Percentiles rank a stretch among this genome's conserved stretches.
Evolutionary conservation across 2,113 vertebrate species (phyloP).

Genomic region (Engraulis encrasicolus): DNA sequence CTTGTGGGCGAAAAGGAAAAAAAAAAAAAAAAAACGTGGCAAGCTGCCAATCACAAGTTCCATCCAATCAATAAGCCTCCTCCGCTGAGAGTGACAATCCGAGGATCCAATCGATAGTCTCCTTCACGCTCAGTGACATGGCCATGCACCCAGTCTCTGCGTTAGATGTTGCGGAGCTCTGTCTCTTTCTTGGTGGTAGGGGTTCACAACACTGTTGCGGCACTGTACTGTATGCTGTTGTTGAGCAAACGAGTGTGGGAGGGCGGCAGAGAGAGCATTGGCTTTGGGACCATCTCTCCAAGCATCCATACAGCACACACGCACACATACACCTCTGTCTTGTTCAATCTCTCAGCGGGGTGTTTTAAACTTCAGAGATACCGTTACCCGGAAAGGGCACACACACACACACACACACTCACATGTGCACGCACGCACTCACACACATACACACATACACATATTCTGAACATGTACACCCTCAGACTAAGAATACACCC

Average conservation of each 20-base stretch:
- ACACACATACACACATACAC: not conserved
- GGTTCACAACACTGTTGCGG: too few relatives aligned
- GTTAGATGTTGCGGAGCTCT: not conserved
- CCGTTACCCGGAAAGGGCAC: not conserved
- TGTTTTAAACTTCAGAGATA: not conserved
- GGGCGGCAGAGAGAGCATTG: not conserved
- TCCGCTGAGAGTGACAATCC: slow-evolving; percentile 34
- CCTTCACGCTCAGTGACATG: slow-evolving; percentile 59
- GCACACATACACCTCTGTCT: too few relatives aligned
- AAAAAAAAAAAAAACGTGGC: slow-evolving; percentile 1
- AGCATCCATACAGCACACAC: not conserved
- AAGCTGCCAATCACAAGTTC: slow-evolving; percentile 28
- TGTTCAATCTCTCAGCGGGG: not conserved
- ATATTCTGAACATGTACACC: not conserved
- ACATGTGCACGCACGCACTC: not conserved
- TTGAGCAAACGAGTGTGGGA: not conserved
- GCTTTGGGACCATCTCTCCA: not conserved
- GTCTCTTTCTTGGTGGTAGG: not conserved
- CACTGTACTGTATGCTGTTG: not conserved
- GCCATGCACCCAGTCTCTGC: slow-evolving; percentile 31
- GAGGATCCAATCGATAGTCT: slow-evolving; percentile 56
- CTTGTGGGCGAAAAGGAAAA: too few relatives aligned
- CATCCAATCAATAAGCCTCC: slow-evolving; percentile 45
- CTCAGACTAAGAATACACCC: not conserved
- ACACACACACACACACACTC: not conserved